These are phyloP conservation scores for Prolemur simus DNA, from an alignment of 2,113 vertebrate genomes.

Conservation along the genomic window DNA sequence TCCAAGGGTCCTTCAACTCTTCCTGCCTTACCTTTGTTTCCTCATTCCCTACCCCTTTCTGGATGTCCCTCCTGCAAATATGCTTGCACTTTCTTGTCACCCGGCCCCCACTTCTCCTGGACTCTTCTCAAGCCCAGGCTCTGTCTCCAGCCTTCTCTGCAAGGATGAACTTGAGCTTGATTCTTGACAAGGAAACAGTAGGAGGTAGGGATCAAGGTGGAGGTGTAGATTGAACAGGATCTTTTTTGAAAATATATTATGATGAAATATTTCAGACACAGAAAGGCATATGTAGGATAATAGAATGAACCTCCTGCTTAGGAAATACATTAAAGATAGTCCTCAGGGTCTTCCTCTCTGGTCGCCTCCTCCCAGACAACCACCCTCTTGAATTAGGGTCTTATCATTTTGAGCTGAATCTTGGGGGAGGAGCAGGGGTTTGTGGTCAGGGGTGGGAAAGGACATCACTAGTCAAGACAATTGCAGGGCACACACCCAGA, in stretches of 20 bases:
- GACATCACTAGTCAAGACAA: neutral
- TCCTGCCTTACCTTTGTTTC: neutral
- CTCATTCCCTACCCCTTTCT: neutral
- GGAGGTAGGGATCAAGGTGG: neutral
- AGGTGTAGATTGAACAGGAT: neutral
- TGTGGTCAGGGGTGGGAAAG: neutral
- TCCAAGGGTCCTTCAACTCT: neutral
- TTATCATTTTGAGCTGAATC: neutral
- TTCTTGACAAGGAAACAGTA: neutral
- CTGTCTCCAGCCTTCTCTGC: too few species aligned
- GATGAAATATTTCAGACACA: conserved; percentile 27
- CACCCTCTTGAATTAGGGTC: neutral
- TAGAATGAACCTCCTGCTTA: neutral
- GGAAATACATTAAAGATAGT: neutral
- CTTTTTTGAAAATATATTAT: conserved; percentile 18
- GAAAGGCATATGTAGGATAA: neutral
- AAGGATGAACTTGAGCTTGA: neutral
- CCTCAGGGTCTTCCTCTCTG: neutral
- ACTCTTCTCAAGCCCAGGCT: neutral
- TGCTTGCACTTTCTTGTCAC: neutral
- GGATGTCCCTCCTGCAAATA: neutral
- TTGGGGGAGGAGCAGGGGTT: neutral
- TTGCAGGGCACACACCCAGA: neutral
- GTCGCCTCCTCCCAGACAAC: neutral
- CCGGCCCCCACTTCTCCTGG: too few species aligned